Percentiles rank a stretch among this genome's conserved stretches.
These are phyloP conservation scores for Habroteleia sp. DNA, from an alignment of 2,888 invertebrate species.

Conservation along the genomic window DNA sequence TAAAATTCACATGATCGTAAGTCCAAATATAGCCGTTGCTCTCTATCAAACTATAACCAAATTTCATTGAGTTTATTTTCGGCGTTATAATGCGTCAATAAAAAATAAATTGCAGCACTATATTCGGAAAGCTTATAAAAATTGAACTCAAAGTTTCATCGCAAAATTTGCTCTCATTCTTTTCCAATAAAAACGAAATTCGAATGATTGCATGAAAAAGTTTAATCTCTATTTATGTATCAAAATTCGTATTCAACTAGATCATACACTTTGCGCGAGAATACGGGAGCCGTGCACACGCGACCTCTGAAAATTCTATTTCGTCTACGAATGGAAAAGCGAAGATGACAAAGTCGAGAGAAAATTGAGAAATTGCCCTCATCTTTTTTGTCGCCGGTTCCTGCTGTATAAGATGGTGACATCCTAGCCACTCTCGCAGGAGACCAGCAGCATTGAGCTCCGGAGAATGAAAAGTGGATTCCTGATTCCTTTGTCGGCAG, in stretches of 20 bases:
- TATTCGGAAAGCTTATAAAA: too few relatives aligned
- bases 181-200: not conserved
- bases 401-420: constrained; percentile 50
- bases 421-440: constrained; percentile 68
- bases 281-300: constrained; percentile 32
- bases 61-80: too few relatives aligned
- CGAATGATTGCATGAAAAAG: constrained; percentile 1
- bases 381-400: constrained; percentile 62
- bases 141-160: too few relatives aligned
- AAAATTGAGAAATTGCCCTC: constrained; percentile 81
- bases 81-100: too few relatives aligned
- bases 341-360: constrained; percentile 80
- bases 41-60: too few relatives aligned
- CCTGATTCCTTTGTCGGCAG: constrained; percentile 70
- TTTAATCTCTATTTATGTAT: constrained; percentile 18
- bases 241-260: constrained; percentile 9
- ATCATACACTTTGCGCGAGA: constrained; percentile 37
- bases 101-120: too few relatives aligned
- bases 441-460: constrained; percentile 66
- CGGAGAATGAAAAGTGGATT: constrained; percentile 77
- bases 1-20: too few relatives aligned
- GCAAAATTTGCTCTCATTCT: too few relatives aligned
- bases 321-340: constrained; percentile 77
- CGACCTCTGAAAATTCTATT: constrained; percentile 77
- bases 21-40: too few relatives aligned